Conservation (phyloP, 2,797 vertebrate species). For the Xyrichtys novacula region DNA sequence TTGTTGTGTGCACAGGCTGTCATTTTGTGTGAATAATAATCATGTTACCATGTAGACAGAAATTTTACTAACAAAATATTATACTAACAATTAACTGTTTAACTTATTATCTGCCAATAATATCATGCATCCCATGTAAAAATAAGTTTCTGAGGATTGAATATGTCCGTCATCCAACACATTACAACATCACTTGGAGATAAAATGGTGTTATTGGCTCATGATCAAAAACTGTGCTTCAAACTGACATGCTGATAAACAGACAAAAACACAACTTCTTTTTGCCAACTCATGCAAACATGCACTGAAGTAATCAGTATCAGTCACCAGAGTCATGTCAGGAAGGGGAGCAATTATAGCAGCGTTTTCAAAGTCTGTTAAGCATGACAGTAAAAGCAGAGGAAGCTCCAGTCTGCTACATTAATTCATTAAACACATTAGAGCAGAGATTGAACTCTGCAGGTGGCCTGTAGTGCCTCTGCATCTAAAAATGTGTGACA, state of each 20-base stretch:
- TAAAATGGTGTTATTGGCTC: not conserved
- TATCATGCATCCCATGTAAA: too few species aligned
- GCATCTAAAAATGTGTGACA: not conserved
- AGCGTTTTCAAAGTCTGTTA: not conserved
- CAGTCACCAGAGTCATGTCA: not conserved
- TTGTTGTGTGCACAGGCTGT: too few species aligned
- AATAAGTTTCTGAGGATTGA: too few species aligned
- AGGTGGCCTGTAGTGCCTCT: not conserved
- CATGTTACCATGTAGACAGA: too few species aligned
- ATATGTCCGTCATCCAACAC: too few species aligned
- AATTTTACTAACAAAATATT: too few species aligned
- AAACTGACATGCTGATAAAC: conserved; percentile 30
- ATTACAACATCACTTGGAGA: not conserved
- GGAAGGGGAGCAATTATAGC: not conserved
- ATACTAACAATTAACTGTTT: too few species aligned
- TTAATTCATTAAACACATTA: not conserved
- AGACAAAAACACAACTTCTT: conserved; percentile 13
- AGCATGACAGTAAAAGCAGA: not conserved
- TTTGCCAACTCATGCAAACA: conserved; percentile 57
- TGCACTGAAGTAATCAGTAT: conserved; percentile 29
- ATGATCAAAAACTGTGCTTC: not conserved
- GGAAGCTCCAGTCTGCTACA: not conserved
- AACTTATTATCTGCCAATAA: too few species aligned
- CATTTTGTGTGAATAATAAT: too few species aligned
- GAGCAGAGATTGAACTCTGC: not conserved